These are phyloP conservation scores for Agapostemon virescens DNA, from an alignment of 2,888 invertebrate species.

Conservation along the genomic window DNA sequence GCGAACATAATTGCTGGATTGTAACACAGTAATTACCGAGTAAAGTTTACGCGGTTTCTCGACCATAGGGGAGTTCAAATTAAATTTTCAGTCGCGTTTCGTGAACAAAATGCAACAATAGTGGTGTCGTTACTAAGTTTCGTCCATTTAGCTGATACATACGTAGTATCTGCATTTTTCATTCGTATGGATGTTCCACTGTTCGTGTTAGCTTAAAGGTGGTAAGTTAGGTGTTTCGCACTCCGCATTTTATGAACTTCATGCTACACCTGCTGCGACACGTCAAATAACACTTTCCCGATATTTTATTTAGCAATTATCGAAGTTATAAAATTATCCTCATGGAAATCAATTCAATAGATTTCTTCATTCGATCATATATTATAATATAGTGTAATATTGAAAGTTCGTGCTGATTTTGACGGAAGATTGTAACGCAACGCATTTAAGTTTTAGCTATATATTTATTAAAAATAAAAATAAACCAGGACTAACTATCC, in stretches of 20 bases:
- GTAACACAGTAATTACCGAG: neutral
- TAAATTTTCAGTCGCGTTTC: neutral
- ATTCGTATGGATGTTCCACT: neutral
- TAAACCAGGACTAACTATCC: too few species aligned
- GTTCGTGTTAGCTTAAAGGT: neutral
- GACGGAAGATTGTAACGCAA: too few species aligned
- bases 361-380: too few species aligned
- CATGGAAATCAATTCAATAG: too few species aligned
- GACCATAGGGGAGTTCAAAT: neutral
- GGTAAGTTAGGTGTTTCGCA: neutral
- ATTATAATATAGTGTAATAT: too few species aligned
- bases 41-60: constrained; percentile 4
- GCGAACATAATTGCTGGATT: neutral
- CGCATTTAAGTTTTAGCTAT: too few species aligned
- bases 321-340: too few species aligned
- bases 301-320: too few species aligned
- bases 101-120: neutral
- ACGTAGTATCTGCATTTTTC: neutral
- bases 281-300: too few species aligned
- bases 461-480: too few species aligned
- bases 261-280: too few species aligned
- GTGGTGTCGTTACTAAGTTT: neutral
- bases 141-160: neutral
- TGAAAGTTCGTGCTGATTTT: too few species aligned
- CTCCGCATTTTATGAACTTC: neutral